Conservation (phyloP, 2,113 vertebrate genomes). For the Phodopus roborovskii region DNA sequence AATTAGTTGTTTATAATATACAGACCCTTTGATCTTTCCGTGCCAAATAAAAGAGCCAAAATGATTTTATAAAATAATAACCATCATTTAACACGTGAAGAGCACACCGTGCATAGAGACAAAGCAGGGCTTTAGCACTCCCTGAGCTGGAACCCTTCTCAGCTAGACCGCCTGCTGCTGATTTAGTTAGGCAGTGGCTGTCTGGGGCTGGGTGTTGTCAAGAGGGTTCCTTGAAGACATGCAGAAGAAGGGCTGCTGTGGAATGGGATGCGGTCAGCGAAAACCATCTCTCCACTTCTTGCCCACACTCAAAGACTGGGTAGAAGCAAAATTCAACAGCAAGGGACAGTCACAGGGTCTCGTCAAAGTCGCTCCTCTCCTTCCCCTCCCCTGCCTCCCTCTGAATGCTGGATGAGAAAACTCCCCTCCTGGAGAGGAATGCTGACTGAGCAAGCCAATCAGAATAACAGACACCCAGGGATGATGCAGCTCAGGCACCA, state of each 20-base stretch:
- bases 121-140: neutral
- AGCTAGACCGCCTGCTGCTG: neutral
- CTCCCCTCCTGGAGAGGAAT: neutral
- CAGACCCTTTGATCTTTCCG: neutral
- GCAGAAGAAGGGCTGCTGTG: neutral
- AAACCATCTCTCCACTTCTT: neutral
- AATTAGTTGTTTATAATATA: neutral
- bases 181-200: neutral
- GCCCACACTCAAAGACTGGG: neutral
- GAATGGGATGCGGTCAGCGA: neutral
- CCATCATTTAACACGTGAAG: neutral
- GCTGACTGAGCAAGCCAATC: neutral
- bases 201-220: neutral
- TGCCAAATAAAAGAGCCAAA: neutral
- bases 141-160: neutral
- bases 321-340: neutral
- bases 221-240: neutral
- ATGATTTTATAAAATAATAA: neutral
- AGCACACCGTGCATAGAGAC: neutral
- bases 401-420: neutral
- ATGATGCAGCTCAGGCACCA: neutral
- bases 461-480: accelerated
- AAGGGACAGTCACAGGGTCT: neutral
- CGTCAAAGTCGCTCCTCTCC: neutral
- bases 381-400: neutral